Base-by-base conservation (phyloP, 2,113 vertebrate genomes). In the Triplophysa rosa region DNA sequence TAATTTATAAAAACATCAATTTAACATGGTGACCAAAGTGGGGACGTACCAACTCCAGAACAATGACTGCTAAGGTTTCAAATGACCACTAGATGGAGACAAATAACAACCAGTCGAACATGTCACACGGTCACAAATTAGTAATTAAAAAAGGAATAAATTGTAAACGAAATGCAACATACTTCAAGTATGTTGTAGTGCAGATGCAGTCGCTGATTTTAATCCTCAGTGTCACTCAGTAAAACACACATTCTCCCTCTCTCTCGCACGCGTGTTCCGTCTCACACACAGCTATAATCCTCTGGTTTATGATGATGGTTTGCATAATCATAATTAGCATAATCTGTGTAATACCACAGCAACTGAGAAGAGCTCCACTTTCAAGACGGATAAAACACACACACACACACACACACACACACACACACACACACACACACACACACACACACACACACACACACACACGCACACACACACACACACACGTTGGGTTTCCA, bases 261-360 rank as follows among this genome's bases (percentile, higher is more conserved):
- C 26, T 29, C 26, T 29, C 26, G 26, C 26, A 29, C 54, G 4
- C 54, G 7, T 17, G 8, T 19, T 9, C 56, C 0, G 9, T 8
- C 45, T 8, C 66, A 17, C 26, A 2, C 64, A 66, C 56, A 17
- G 3, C 62, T 80, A 70, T 45, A n/a, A 61, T n/a, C n/a, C n/a
- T n/a, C n/a, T n/a, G n/a, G n/a, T n/a, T n/a, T n/a, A n/a, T n/a
- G n/a, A n/a, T n/a, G n/a, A n/a, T 67, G 75, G 21, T 89, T 89
- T 90, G 83, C 91, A 91, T 91, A 89, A 91, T 90, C 89, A 85
- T 83, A 89, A 91, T 90, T 90, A 87, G 80, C 83, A 79, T 91
- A 89, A 92, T 90, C 29, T 29, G 87, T 82, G 16, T 29, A 87
- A 85, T 85, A 72, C 77, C 82, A 80, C 67, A 40, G 69, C 29